These are phyloP conservation scores for Unio pictorum DNA, from an alignment of 2,888 invertebrate species.

Conservation along the genomic window DNA sequence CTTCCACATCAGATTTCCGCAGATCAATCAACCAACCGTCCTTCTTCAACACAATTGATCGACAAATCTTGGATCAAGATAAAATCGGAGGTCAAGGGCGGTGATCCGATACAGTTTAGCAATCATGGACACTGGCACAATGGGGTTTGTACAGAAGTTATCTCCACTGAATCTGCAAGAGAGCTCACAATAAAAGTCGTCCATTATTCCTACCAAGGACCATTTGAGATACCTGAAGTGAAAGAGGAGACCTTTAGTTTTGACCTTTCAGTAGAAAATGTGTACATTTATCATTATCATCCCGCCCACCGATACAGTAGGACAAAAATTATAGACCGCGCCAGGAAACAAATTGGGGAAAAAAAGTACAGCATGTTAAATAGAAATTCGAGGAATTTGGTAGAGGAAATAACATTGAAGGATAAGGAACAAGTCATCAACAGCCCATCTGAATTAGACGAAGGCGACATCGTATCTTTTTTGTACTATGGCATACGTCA, in stretches of 20 bases:
- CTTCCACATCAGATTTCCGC: too few relatives aligned
- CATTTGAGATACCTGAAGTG: not conserved
- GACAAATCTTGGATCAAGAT: slow-evolving; percentile 6
- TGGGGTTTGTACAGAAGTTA: slow-evolving; percentile 14
- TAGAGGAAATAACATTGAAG: slow-evolving; percentile 9
- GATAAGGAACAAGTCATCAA: slow-evolving; percentile 3
- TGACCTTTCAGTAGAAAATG: not conserved
- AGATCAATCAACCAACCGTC: too few relatives aligned
- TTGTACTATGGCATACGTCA: slow-evolving; percentile 16
- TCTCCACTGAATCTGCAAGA: not conserved
- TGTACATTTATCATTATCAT: slow-evolving; percentile 16
- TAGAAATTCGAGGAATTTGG: slow-evolving; percentile 11
- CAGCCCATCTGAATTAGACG: slow-evolving; percentile 1
- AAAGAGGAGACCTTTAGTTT: slow-evolving; percentile 7
- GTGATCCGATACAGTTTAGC: not conserved
- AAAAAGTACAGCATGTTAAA: slow-evolving; percentile 5
- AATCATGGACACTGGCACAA: slow-evolving; percentile 1
- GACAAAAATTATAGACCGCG: slow-evolving; percentile 4
- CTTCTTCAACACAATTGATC: slow-evolving; percentile 2
- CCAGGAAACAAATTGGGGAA: slow-evolving; percentile 5
- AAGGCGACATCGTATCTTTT: slow-evolving; percentile 14
- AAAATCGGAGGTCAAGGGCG: slow-evolving; percentile 10
- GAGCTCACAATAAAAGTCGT: slow-evolving; percentile 6
- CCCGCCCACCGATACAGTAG: slow-evolving; percentile 6
- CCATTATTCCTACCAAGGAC: slow-evolving; percentile 5